A percentile compares a stretch with the other conserved stretches of the same genome.
These are phyloP conservation scores for Hucho hucho DNA, from an alignment of 2,113 vertebrate species.

Conservation along the genomic window DNA sequence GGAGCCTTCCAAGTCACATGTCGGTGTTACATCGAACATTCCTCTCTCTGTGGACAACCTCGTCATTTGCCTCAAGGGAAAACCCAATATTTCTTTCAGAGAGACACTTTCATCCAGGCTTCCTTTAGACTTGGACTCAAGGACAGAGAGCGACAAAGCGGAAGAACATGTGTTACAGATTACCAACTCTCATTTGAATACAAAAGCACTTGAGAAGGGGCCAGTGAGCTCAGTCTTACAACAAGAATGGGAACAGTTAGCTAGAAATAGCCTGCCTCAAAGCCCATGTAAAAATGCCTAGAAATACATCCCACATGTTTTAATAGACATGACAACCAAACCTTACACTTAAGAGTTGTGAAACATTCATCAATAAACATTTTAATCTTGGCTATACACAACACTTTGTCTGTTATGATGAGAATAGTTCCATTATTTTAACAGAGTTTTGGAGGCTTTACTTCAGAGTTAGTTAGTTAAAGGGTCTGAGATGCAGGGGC, in stretches of 20 bases:
- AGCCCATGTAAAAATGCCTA: constrained; percentile 36
- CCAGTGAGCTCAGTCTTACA: constrained; percentile 51
- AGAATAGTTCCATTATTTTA: background rate
- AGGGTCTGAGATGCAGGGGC: background rate
- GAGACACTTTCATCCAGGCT: constrained; percentile 66
- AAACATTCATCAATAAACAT: too few species aligned
- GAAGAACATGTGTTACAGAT: constrained; percentile 71
- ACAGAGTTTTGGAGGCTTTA: background rate
- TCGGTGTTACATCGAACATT: constrained; percentile 56
- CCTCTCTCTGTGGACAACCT: constrained; percentile 57
- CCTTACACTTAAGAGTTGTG: background rate
- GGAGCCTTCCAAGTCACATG: constrained; percentile 66
- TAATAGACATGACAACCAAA: constrained; percentile 47
- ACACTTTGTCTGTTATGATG: background rate
- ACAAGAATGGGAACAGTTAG: constrained; percentile 64
- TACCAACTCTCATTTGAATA: constrained; percentile 73
- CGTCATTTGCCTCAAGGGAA: constrained; percentile 68
- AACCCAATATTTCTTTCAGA: constrained; percentile 66
- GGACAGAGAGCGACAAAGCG: constrained; percentile 60
- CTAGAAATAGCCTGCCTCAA: constrained; percentile 48
- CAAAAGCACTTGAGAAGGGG: constrained; percentile 65
- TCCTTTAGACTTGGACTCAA: constrained; percentile 51
- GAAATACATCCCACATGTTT: constrained; percentile 53
- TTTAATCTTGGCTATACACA: too few species aligned
- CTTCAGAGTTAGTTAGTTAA: background rate